Percentiles rank a stretch among this genome's conserved stretches.
These are phyloP conservation scores for Polyergus mexicanus DNA, from an alignment of 1,140 invertebrate species.

Conservation along the genomic window DNA sequence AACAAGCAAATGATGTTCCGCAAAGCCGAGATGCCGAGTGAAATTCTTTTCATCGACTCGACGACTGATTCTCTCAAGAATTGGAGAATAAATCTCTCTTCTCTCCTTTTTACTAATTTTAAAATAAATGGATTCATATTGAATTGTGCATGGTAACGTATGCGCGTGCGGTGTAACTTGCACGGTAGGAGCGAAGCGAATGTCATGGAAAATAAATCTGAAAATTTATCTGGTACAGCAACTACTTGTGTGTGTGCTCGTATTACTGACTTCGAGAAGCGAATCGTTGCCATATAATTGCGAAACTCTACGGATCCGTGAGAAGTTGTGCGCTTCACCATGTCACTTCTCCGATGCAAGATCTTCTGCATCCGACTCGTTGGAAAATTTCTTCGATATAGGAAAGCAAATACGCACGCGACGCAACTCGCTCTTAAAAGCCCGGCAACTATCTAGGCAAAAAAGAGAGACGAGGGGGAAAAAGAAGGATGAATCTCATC, in stretches of 20 bases:
- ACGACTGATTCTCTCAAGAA: not conserved
- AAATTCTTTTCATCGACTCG: not conserved
- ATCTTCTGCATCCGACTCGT: conserved; percentile 1
- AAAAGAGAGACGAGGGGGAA: not conserved
- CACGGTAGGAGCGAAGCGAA: not conserved
- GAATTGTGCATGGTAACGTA: not conserved
- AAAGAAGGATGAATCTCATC: conserved; percentile 22
- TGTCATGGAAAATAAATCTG: not conserved
- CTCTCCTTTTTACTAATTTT: not conserved
- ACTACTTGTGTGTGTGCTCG: not conserved
- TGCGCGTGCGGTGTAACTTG: not conserved
- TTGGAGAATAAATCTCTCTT: not conserved
- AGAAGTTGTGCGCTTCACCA: conserved; percentile 17
- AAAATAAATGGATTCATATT: not conserved
- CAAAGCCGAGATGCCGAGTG: not conserved
- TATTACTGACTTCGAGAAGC: not conserved
- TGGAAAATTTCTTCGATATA: conserved; percentile 31
- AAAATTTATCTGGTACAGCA: not conserved
- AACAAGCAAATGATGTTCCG: not conserved
- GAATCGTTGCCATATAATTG: not conserved
- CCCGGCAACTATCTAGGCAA: conserved; percentile 3
- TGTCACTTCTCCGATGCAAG: conserved; percentile 3
- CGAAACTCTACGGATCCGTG: not conserved
- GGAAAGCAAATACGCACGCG: conserved; percentile 33
- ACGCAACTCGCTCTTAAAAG: conserved; percentile 39